A percentile compares a stretch with the other conserved stretches of the same genome.
Conservation (phyloP, 2,113 vertebrate species). For the Carettochelys insculpta region DNA sequence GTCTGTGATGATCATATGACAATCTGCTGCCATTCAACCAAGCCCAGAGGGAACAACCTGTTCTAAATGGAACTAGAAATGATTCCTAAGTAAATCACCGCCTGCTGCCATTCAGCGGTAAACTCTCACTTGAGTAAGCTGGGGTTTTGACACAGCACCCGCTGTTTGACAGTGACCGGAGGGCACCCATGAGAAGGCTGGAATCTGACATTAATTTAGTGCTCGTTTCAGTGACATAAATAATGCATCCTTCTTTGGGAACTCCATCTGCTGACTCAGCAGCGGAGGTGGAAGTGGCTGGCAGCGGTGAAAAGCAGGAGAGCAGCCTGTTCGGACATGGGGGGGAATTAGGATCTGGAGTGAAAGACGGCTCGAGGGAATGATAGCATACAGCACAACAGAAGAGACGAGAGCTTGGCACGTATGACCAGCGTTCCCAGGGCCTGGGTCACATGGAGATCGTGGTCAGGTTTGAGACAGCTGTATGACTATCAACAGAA, state of each 20-base stretch:
- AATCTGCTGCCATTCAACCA: neutral
- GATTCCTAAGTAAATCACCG: neutral
- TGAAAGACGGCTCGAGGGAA: neutral
- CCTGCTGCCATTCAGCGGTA: neutral
- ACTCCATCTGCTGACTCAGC: neutral
- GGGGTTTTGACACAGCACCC: neutral
- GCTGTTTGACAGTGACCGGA: neutral
- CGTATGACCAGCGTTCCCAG: neutral
- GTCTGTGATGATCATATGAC: neutral
- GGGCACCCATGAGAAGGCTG: neutral
- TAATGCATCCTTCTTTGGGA: neutral
- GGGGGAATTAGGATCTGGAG: neutral
- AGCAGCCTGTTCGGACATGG: neutral
- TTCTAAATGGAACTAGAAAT: neutral
- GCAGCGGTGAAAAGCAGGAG: neutral
- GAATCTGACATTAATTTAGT: neutral
- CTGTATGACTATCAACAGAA: neutral
- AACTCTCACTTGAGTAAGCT: neutral
- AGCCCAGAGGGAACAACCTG: neutral
- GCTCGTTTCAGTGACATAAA: neutral
- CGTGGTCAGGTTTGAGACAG: neutral
- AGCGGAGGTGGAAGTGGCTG: neutral
- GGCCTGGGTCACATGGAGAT: neutral
- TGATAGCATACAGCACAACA: neutral
- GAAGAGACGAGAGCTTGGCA: neutral